phyloP scores from a whole-genome alignment of 2,113 vertebrate species.

The Aegithalos caudatus region DNA sequence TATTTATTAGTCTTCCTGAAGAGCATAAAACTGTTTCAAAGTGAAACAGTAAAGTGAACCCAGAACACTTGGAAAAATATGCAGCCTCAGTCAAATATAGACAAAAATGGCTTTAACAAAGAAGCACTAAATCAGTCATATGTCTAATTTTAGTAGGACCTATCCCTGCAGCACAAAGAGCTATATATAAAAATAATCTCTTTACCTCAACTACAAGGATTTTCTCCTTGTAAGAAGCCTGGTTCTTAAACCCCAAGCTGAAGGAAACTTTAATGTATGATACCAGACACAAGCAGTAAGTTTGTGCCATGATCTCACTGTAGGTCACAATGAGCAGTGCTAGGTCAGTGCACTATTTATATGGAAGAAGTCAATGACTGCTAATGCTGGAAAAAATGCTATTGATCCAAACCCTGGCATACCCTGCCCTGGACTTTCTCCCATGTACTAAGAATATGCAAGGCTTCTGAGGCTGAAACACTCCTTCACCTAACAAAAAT shows the following conservation, averaged over 20 bases:
- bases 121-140: neutral
- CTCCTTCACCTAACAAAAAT: neutral
- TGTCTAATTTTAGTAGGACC: neutral
- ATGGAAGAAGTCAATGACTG: neutral
- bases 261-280: neutral
- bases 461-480: neutral
- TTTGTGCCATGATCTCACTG: neutral
- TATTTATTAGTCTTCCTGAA: neutral
- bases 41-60: neutral
- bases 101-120: neutral
- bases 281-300: neutral
- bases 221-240: neutral
- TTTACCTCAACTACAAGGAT: neutral
- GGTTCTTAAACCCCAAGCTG: neutral
- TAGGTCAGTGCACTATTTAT: neutral
- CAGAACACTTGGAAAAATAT: neutral
- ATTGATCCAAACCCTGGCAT: neutral
- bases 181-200: neutral
- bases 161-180: neutral
- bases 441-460: neutral
- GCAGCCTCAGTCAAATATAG: neutral
- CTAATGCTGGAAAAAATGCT: neutral
- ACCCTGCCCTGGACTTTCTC: neutral
- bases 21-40: neutral
- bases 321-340: neutral